Evolutionary conservation across 2,113 vertebrate species (phyloP).

Genomic region (Carassius carassius): DNA sequence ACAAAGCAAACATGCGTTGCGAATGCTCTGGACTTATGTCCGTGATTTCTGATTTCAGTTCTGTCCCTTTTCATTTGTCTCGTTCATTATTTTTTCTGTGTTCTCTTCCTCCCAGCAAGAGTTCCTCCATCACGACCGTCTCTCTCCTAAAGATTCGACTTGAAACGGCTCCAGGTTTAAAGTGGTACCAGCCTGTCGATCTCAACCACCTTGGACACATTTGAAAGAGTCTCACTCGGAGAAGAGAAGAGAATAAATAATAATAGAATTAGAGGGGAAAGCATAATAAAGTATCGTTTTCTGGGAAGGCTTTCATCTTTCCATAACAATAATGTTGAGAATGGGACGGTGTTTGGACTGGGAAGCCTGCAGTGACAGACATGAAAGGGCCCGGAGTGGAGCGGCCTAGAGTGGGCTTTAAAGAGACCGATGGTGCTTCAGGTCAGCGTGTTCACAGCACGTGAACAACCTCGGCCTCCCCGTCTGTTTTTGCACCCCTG

Average conservation of each 20-base stretch:
- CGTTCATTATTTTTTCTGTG: constrained; percentile 10
- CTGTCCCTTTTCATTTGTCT: constrained; percentile 59
- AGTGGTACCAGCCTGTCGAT: constrained; percentile 72
- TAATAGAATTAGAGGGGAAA: constrained; percentile 73
- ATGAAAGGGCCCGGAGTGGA: constrained; percentile 69
- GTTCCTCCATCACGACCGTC: constrained; percentile 68
- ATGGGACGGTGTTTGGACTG: constrained; percentile 71
- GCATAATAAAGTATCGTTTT: constrained; percentile 75
- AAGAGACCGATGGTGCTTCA: constrained; percentile 35
- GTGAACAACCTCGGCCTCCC: constrained; percentile 19
- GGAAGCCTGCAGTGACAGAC: constrained; percentile 70
- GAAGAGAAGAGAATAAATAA: constrained; percentile 77
- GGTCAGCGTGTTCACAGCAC: constrained; percentile 36
- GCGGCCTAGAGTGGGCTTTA: constrained; percentile 57
- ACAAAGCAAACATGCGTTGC: constrained; percentile 1
- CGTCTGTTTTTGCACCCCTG: constrained; percentile 39
- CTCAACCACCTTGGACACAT: constrained; percentile 71
- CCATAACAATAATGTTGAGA: constrained; percentile 76
- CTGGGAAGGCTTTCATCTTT: constrained; percentile 75
- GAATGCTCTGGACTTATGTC: constrained; percentile 38
- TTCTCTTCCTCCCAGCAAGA: constrained; percentile 63
- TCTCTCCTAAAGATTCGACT: constrained; percentile 70
- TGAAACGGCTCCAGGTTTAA: constrained; percentile 74
- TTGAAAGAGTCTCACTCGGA: constrained; percentile 71
- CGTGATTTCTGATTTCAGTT: constrained; percentile 60